Percentiles rank a stretch among this genome's conserved stretches.
Evolutionary conservation across 2,113 vertebrate genomes (phyloP).

Genomic region (Orycteropus afer): DNA sequence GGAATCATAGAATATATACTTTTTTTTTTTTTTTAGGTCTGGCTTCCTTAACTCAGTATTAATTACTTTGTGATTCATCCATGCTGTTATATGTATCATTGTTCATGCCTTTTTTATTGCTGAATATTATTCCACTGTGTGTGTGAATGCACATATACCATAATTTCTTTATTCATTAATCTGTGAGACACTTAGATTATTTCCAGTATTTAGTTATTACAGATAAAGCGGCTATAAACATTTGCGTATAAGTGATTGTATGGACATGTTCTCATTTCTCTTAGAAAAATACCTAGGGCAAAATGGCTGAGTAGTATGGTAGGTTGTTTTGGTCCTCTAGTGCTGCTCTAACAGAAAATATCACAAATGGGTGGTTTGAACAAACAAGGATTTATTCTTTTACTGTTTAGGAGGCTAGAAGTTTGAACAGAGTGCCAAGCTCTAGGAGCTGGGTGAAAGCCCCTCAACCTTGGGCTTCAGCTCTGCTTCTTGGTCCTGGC

Average conservation of each 20-base stretch:
- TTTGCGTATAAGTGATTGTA: background rate
- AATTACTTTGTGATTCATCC: background rate
- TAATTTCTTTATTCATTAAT: background rate
- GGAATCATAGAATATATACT: background rate
- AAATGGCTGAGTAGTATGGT: background rate
- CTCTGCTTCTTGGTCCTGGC: no score
- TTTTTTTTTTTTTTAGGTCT: background rate
- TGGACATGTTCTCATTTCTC: conserved; percentile 18
- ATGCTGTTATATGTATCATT: background rate
- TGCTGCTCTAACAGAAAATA: no score
- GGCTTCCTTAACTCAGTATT: background rate
- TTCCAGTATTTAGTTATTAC: conserved; percentile 6
- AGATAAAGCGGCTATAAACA: conserved; percentile 26
- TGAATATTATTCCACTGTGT: background rate
- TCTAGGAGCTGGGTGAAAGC: no score
- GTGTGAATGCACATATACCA: background rate
- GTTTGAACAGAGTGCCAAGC: no score
- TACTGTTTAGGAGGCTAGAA: no score
- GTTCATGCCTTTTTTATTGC: background rate
- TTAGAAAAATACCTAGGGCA: background rate
- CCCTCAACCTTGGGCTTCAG: no score
- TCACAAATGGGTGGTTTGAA: no score
- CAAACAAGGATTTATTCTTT: no score
- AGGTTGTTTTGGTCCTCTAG: no score
- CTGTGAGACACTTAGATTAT: background rate